Conservation (phyloP, 2,797 vertebrate genomes). For the Myripristis jacobus region DNA sequence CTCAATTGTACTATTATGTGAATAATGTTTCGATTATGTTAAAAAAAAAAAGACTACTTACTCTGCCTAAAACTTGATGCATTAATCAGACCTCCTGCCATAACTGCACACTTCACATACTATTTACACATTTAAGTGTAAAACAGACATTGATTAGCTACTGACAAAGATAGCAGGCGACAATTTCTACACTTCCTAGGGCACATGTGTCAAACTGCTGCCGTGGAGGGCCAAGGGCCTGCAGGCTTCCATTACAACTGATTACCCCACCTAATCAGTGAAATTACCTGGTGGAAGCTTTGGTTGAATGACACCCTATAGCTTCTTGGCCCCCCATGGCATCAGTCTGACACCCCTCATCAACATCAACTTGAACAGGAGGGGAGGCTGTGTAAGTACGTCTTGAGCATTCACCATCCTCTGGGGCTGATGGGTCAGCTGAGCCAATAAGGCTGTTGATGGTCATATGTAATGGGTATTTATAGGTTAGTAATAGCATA, state of each 20-base stretch:
- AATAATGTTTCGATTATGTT: background rate
- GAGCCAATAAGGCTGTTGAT: slow-evolving; percentile 30
- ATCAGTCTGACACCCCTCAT: too few species aligned
- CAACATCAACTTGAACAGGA: slow-evolving; percentile 28
- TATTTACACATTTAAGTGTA: background rate
- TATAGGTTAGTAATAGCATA: slow-evolving; percentile 57
- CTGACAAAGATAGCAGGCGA: slow-evolving; percentile 17
- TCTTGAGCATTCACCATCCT: slow-evolving; percentile 2
- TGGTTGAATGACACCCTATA: too few species aligned
- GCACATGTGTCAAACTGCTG: too few species aligned
- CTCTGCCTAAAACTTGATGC: too few species aligned
- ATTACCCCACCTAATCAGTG: too few species aligned
- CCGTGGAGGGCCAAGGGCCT: too few species aligned
- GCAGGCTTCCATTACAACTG: too few species aligned
- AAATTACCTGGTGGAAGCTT: too few species aligned
- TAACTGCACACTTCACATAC: too few species aligned
- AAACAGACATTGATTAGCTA: background rate
- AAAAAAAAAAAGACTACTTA: background rate
- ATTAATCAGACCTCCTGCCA: too few species aligned
- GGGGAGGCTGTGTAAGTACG: background rate
- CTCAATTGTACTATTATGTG: background rate
- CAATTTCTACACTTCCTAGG: background rate
- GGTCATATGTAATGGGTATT: slow-evolving; percentile 65
- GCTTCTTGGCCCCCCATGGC: too few species aligned
- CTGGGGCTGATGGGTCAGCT: slow-evolving; percentile 34